Evolutionary conservation across 1,140 invertebrate genomes (phyloP).

Genomic region (Apis dorsata): DNA sequence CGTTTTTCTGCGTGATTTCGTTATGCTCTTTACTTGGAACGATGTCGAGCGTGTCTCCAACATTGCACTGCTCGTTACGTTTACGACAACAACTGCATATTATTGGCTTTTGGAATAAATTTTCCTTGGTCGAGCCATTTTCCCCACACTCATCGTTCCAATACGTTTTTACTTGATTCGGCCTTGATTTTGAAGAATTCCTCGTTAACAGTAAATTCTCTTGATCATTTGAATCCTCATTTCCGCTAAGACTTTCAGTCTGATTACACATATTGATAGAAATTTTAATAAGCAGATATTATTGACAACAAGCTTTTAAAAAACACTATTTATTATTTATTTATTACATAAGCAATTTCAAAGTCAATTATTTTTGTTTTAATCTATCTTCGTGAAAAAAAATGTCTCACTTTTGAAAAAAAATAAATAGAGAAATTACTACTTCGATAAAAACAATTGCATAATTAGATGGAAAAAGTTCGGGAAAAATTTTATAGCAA

Average conservation of each 20-base stretch:
- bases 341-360: no score
- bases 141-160: conserved; percentile 30
- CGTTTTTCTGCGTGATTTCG: conserved; percentile 40
- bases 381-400: no score
- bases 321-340: no score
- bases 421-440: no score
- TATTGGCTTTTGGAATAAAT: conserved; percentile 39
- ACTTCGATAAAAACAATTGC: no score
- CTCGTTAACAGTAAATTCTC: neutral
- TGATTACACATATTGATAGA: neutral
- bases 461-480: no score
- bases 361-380: no score
- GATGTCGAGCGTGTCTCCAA: conserved; percentile 51
- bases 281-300: neutral
- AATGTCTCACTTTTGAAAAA: no score
- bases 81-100: conserved; percentile 55
- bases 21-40: conserved; percentile 49
- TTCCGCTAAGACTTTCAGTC: conserved; percentile 10
- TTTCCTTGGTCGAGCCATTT: conserved; percentile 24
- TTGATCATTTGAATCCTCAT: neutral
- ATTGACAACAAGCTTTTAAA: neutral
- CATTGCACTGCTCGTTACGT: conserved; percentile 52
- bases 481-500: no score
- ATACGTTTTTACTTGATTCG: neutral
- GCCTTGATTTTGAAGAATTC: neutral